Evolutionary conservation across 2,888 invertebrate genomes (phyloP).

Genomic region (Aleiodes alternator): DNA sequence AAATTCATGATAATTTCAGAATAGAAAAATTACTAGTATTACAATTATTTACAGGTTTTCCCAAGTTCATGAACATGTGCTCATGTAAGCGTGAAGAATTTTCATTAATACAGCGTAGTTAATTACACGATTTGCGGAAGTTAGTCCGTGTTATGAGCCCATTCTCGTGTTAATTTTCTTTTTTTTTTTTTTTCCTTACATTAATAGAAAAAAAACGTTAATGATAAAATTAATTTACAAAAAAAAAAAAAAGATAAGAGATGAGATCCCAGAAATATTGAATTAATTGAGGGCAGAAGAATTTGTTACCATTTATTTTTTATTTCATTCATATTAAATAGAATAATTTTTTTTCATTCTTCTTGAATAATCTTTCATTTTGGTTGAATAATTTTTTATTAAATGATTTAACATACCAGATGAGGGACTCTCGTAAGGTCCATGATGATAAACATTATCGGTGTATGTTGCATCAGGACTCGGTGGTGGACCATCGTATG

Average conservation of each 20-base stretch:
- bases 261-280: no score
- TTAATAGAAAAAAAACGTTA: no score
- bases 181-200: no score
- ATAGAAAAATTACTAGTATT: background rate
- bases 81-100: slow-evolving; percentile 2
- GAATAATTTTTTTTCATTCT: no score
- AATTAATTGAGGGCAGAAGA: no score
- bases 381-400: background rate
- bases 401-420: slow-evolving; percentile 59
- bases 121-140: slow-evolving; percentile 25
- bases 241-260: no score
- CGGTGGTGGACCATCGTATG: slow-evolving; percentile 66
- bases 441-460: slow-evolving; percentile 51
- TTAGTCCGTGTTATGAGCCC: background rate
- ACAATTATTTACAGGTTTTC: slow-evolving; percentile 16
- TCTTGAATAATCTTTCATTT: no score
- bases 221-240: no score
- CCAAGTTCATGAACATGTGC: slow-evolving; percentile 16
- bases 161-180: no score
- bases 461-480: slow-evolving; percentile 59
- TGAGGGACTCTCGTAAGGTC: slow-evolving; percentile 59
- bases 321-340: no score
- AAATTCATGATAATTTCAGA: no score
- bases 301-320: no score
- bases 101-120: slow-evolving; percentile 2